Conservation (phyloP, 2,888 invertebrate genomes). For the Polydrusus pterygomalis region DNA sequence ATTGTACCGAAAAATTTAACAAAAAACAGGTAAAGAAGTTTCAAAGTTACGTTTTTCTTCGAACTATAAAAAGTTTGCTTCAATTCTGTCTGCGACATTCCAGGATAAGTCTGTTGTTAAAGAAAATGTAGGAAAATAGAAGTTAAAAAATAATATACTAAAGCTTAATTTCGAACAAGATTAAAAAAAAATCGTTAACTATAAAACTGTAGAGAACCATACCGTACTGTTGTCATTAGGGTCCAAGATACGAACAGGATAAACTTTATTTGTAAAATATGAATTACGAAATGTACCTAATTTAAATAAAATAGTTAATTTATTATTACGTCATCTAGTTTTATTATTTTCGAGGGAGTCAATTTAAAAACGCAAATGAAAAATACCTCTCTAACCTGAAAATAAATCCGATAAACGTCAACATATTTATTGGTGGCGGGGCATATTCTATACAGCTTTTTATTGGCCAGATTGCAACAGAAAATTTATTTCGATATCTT, state of each 20-base stretch:
- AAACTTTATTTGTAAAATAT: slow-evolving; percentile 53
- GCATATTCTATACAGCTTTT: no score
- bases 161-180: background rate
- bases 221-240: slow-evolving; percentile 58
- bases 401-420: no score
- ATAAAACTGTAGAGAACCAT: slow-evolving; percentile 37
- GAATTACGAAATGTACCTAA: slow-evolving; percentile 57
- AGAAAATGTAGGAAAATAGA: background rate
- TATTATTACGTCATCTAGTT: slow-evolving; percentile 18
- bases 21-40: background rate
- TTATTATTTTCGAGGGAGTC: background rate
- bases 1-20: background rate
- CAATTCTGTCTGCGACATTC: background rate
- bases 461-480: no score
- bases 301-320: slow-evolving; percentile 51
- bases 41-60: background rate
- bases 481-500: no score
- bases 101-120: background rate
- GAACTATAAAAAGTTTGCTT: background rate
- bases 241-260: slow-evolving; percentile 61
- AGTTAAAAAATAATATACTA: background rate
- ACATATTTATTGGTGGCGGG: no score
- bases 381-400: no score
- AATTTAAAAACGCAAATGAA: no score
- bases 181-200: background rate